Percentiles rank a stretch among this genome's conserved stretches.
These are phyloP conservation scores for Coreoperca whiteheadi DNA, from an alignment of 2,113 vertebrate genomes.

Conservation along the genomic window DNA sequence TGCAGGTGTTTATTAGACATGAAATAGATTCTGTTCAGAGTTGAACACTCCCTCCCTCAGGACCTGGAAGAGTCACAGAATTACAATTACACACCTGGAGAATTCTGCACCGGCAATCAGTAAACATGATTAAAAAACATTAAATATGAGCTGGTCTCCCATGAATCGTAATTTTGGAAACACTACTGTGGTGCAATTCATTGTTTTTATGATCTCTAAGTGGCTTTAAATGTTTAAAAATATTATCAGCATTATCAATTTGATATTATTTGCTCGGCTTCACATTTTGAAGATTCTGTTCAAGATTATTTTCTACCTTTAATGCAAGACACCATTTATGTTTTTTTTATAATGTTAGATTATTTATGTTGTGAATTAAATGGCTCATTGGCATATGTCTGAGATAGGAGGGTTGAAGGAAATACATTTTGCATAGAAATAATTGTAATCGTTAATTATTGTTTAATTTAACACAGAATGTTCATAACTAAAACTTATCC, in stretches of 20 bases:
- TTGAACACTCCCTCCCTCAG: conserved; percentile 58
- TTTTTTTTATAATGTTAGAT: too few species aligned
- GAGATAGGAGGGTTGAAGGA: not conserved
- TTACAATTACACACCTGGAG: conserved; percentile 80
- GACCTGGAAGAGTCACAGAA: conserved; percentile 62
- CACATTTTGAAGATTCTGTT: conserved; percentile 2
- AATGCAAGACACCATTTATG: not conserved
- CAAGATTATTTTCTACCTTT: not conserved
- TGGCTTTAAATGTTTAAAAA: conserved; percentile 21
- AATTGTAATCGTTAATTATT: too few species aligned
- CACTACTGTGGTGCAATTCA: conserved; percentile 10
- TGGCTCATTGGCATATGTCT: not conserved
- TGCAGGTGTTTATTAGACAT: conserved; percentile 59
- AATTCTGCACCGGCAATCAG: conserved; percentile 67
- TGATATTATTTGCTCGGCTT: conserved; percentile 4
- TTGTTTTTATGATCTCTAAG: conserved; percentile 28
- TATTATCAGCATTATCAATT: conserved; percentile 14
- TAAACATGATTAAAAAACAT: conserved; percentile 74
- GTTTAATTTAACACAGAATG: not conserved
- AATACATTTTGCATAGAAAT: not conserved
- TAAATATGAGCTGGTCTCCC: conserved; percentile 50
- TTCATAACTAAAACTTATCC: too few species aligned
- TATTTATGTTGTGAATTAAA: not conserved
- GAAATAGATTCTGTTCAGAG: conserved; percentile 71
- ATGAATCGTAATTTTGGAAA: conserved; percentile 55